Evolutionary conservation across 2,888 invertebrate species (phyloP).

Genomic region (Agrypnus murinus): DNA sequence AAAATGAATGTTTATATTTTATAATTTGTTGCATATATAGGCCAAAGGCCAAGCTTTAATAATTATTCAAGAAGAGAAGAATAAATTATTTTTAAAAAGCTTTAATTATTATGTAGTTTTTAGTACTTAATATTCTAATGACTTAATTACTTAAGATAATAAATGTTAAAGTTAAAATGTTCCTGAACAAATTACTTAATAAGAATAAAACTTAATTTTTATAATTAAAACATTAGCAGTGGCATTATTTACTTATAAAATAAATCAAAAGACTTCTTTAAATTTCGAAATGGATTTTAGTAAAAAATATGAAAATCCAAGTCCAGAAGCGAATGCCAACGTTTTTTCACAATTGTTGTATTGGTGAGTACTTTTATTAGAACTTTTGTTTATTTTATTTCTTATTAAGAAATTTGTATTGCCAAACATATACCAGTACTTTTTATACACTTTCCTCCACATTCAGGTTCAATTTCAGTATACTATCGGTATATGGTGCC

Average conservation of each 20-base stretch:
- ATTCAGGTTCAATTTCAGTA: no score
- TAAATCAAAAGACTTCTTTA: not conserved
- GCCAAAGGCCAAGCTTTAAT: no score
- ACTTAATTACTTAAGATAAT: not conserved
- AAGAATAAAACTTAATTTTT: not conserved
- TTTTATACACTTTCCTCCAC: no score
- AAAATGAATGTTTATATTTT: not conserved
- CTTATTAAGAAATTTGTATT: no score
- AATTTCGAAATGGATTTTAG: slow-evolving; percentile 75
- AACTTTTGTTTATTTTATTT: slow-evolving; percentile 1
- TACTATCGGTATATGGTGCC: no score
- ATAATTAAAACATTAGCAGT: not conserved
- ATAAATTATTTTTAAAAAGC: no score
- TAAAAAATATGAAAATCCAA: slow-evolving; percentile 76
- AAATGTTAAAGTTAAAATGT: not conserved
- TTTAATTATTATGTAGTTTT: not conserved
- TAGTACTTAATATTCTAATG: not conserved
- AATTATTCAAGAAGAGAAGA: no score
- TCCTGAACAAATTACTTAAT: no score
- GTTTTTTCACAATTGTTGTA: slow-evolving; percentile 76
- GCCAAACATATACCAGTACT: no score
- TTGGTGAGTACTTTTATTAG: slow-evolving; percentile 73
- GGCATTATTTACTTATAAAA: slow-evolving; percentile 6
- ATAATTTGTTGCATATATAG: no score
- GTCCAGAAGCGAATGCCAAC: slow-evolving; percentile 77